phyloP scores from a whole-genome alignment of 2,797 vertebrate species.

The Pipistrellus pipistrellus region DNA sequence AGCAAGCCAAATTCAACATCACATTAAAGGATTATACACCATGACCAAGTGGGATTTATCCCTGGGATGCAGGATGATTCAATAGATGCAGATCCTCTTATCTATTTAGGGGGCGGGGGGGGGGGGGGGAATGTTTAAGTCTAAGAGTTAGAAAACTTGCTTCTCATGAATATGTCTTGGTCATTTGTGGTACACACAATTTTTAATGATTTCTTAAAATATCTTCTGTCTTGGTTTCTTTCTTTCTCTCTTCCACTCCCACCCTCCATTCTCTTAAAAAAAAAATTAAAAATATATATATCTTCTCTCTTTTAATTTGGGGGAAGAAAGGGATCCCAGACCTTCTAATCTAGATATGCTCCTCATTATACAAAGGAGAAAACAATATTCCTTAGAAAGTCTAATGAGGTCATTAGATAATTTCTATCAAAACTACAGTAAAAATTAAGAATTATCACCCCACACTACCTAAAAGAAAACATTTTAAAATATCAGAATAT shows the following conservation, averaged over 20 bases:
- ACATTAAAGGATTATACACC: neutral
- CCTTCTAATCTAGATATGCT: neutral
- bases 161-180: neutral
- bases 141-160: neutral
- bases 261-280: too few relatives aligned
- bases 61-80: neutral
- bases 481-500: neutral
- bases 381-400: neutral
- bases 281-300: too few relatives aligned
- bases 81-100: neutral
- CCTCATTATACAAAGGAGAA: neutral
- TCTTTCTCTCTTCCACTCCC: too few relatives aligned
- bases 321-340: neutral
- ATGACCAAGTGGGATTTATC: neutral
- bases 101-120: neutral
- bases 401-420: neutral
- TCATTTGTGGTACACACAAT: neutral
- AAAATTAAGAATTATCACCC: neutral
- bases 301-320: neutral
- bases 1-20: neutral
- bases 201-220: conserved; percentile 27
- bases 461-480: neutral
- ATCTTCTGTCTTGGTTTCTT: neutral
- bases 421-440: neutral
- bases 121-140: neutral